Evolutionary conservation across 2,888 invertebrate species (phyloP), one percentile per base, ranked within the genome.

Genomic region (Seira sanloemensis): DNA sequence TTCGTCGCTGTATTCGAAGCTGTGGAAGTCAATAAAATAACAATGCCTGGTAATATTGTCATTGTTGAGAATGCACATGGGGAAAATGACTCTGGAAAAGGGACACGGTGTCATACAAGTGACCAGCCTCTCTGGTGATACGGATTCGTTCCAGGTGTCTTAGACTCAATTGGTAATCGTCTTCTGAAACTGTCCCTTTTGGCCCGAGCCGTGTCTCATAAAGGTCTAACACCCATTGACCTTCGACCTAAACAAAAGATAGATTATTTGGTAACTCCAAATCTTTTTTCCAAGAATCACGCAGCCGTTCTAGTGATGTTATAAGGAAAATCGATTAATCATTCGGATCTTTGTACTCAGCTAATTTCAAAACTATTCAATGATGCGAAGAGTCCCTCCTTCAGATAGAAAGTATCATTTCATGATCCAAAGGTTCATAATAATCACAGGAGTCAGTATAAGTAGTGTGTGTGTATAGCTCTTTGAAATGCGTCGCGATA

Each of bases 161-260:
- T 2, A 66, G 25, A 24, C 24, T 1, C 16, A 66, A 66, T 24
- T 66, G 66, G 4, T 62, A 19, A 66, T 7, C 66, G 66, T 24
- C 37, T 7, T 37, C 12, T 37, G 37, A 37, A 37, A 37, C 12
- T 37, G 37, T 37, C 37, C 37, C 12, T 37, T 37, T 62, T 75
- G 81, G 81, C 81, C 75, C 81, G 81, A 81, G 81, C 81, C 69
- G 71, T 69, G 58, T 76, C 62, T 65, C 46, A 62, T 74, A 76
- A 74, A 25, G 23, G 37, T 9, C 37, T 37, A 37, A 37, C 37
- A 37, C 37, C 37, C 37, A 66, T 58, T 58, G 27, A 73, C 80
- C 74, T 68, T 74, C 37, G 37, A 37, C 37, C 37, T 12, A 37
- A 58, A 73, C 26, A 24, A 25, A 37, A 7, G 37, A 12, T 37